Evolutionary conservation across 2,888 invertebrate genomes (phyloP).

Genomic region (Linnaemya vulpina): DNA sequence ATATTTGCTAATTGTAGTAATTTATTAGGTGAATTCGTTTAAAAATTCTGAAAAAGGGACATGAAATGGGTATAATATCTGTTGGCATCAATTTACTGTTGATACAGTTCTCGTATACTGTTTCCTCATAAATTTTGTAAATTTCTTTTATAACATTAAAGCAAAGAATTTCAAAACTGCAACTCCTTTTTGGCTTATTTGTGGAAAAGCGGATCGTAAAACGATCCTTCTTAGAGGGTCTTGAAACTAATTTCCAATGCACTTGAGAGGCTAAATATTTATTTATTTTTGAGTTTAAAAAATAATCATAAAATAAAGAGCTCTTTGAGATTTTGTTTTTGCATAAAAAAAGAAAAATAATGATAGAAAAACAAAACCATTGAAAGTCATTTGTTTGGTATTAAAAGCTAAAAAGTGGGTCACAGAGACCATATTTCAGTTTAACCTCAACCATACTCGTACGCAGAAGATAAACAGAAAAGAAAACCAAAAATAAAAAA

Average conservation of each 20-base stretch:
- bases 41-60: too few species aligned
- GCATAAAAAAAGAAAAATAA: conserved; percentile 32
- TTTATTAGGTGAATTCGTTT: too few species aligned
- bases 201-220: too few species aligned
- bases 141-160: too few species aligned
- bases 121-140: too few species aligned
- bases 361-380: conserved; percentile 29
- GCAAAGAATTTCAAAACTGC: too few species aligned
- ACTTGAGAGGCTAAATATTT: conserved; percentile 1
- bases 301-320: background rate
- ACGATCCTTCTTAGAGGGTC: background rate
- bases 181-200: too few species aligned
- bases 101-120: too few species aligned
- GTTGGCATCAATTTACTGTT: too few species aligned
- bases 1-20: too few species aligned
- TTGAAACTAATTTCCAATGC: background rate
- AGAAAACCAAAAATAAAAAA: conserved; percentile 6
- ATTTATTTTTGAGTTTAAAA: background rate
- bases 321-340: conserved; percentile 21
- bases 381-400: conserved; percentile 65
- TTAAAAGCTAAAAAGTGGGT: conserved; percentile 70
- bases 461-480: conserved; percentile 60
- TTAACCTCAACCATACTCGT: conserved; percentile 71
- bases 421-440: conserved; percentile 72
- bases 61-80: too few species aligned